Evolutionary conservation across 2,113 vertebrate species (phyloP).

Genomic region (Bettongia penicillata): DNA sequence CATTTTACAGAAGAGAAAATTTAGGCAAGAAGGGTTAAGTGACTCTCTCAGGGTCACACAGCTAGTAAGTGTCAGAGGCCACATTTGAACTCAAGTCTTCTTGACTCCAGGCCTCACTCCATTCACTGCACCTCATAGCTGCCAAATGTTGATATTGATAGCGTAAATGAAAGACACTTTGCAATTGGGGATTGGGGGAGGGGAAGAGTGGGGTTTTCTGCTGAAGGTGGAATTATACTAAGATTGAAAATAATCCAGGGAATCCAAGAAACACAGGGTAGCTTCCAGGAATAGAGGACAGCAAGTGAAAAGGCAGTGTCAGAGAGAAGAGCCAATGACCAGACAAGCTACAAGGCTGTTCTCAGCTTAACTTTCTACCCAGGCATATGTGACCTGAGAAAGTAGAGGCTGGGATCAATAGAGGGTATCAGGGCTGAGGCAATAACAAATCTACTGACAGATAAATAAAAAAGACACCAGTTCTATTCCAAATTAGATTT

Average conservation of each 20-base stretch:
- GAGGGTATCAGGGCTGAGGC: neutral
- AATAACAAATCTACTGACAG: neutral
- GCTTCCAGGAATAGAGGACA: neutral
- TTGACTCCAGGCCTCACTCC: too few species aligned
- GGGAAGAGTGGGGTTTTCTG: neutral
- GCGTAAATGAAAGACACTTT: neutral
- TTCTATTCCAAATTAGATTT: neutral
- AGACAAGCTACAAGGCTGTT: neutral
- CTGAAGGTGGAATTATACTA: neutral
- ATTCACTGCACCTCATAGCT: neutral
- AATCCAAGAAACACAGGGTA: neutral
- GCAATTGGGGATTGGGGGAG: neutral
- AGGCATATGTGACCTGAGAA: neutral
- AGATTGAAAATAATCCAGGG: neutral
- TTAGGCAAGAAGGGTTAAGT: neutral
- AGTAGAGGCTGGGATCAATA: neutral
- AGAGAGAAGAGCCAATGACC: neutral
- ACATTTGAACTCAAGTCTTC: neutral
- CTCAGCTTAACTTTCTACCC: neutral
- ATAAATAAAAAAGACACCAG: neutral
- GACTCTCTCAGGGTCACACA: neutral
- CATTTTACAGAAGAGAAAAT: neutral
- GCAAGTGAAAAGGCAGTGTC: neutral
- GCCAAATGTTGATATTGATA: neutral
- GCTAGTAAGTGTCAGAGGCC: neutral